phyloP scores from a whole-genome alignment of 2,888 invertebrate genomes.

The Melanchra persicariae region DNA sequence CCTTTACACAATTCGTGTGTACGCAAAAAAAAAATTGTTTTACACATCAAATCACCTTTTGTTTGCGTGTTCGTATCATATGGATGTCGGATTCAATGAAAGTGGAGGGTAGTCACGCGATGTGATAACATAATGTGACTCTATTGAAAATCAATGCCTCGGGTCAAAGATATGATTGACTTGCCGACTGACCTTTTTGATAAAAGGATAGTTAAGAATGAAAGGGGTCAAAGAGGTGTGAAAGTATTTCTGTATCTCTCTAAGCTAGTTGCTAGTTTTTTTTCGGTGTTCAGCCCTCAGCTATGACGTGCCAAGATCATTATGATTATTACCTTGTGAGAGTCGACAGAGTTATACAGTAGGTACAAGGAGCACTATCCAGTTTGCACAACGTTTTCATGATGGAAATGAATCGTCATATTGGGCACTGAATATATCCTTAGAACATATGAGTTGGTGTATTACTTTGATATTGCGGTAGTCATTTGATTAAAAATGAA shows the following conservation, averaged over 20 bases:
- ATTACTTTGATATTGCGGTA: too few relatives aligned
- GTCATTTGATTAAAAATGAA: too few relatives aligned
- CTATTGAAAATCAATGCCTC: conserved; percentile 65
- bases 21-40: conserved; percentile 34
- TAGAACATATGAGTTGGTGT: too few relatives aligned
- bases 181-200: conserved; percentile 48
- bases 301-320: too few relatives aligned
- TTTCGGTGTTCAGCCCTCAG: too few relatives aligned
- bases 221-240: conserved; percentile 1
- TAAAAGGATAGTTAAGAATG: conserved; percentile 29
- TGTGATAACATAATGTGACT: conserved; percentile 60
- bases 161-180: conserved; percentile 63
- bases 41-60: conserved; percentile 56
- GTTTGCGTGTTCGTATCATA: conserved; percentile 61
- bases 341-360: too few relatives aligned
- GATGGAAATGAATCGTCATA: too few relatives aligned
- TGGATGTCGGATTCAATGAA: conserved; percentile 55
- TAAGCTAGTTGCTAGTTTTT: neutral
- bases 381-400: too few relatives aligned
- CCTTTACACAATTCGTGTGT: neutral
- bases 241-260: neutral
- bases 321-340: too few relatives aligned
- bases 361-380: too few relatives aligned
- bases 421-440: too few relatives aligned
- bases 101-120: conserved; percentile 58